Conservation (phyloP, 2,888 invertebrate genomes). For the Pyrocoelia pectoralis region DNA sequence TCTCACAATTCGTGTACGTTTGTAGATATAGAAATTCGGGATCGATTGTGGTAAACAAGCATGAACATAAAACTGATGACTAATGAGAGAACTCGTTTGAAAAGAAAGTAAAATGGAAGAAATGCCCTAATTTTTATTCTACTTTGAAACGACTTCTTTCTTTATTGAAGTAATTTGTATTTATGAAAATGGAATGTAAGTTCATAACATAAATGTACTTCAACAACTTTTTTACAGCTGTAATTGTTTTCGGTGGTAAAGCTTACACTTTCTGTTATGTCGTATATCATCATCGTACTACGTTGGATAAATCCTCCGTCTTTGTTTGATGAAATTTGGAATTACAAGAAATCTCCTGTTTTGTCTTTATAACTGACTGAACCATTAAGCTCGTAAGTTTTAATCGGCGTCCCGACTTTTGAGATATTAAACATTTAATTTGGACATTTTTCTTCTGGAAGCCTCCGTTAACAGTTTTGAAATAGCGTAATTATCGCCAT, state of each 20-base stretch:
- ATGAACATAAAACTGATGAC: conserved; percentile 6
- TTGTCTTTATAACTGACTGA: conserved; percentile 27
- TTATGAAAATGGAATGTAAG: background rate
- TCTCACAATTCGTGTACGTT: too few relatives aligned
- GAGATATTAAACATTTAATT: conserved; percentile 32
- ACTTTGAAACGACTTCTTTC: conserved; percentile 1
- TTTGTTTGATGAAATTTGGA: conserved; percentile 23
- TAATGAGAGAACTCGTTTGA: conserved; percentile 3
- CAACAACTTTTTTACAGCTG: background rate
- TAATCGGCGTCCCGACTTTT: conserved; percentile 32
- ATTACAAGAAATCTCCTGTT: conserved; percentile 26
- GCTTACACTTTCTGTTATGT: conserved; percentile 1
- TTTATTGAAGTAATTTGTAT: conserved; percentile 7
- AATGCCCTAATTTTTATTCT: conserved; percentile 6
- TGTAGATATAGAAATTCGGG: background rate
- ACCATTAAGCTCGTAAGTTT: conserved; percentile 32
- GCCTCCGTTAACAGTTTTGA: conserved; percentile 8
- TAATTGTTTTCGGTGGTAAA: conserved; percentile 12
- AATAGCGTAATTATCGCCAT: background rate
- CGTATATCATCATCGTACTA: conserved; percentile 13
- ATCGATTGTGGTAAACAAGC: background rate
- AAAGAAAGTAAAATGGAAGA: too few relatives aligned
- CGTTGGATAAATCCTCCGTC: conserved; percentile 13
- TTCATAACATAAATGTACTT: conserved; percentile 5
- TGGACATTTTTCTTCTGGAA: conserved; percentile 22